phyloP scores from a whole-genome alignment of 2,797 vertebrate genomes.

The Enteromius radiatus region DNA sequence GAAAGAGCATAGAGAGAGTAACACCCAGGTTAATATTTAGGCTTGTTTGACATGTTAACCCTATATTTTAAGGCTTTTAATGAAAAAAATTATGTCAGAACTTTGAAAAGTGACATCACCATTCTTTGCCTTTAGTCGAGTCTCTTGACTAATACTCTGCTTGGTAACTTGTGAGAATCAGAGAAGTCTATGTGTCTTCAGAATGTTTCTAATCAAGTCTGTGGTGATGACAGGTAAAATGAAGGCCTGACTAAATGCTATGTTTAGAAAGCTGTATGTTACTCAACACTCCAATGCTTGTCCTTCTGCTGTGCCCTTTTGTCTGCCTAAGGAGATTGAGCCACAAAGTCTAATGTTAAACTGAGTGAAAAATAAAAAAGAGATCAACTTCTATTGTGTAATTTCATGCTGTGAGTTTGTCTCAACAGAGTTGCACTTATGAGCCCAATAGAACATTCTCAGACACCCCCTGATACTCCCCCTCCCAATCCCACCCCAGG shows the following conservation, averaged over 20 bases:
- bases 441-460: conserved; percentile 26
- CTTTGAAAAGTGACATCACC: neutral
- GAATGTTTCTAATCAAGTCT: neutral
- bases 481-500: conserved; percentile 3
- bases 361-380: neutral
- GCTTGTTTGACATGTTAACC: neutral
- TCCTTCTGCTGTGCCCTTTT: neutral
- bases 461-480: neutral
- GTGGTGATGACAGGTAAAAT: conserved; percentile 1
- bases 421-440: neutral
- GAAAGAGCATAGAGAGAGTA: neutral
- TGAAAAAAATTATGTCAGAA: neutral
- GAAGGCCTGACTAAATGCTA: neutral
- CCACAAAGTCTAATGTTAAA: neutral
- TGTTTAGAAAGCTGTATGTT: conserved; percentile 16
- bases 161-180: neutral
- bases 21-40: neutral
- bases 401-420: neutral
- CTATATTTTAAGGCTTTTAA: neutral
- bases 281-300: neutral
- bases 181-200: neutral
- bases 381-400: neutral
- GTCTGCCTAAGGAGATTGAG: neutral
- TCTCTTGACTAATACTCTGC: neutral
- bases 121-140: neutral